Conservation (phyloP, 2,113 vertebrate species). For the Tragelaphus imberbis region DNA sequence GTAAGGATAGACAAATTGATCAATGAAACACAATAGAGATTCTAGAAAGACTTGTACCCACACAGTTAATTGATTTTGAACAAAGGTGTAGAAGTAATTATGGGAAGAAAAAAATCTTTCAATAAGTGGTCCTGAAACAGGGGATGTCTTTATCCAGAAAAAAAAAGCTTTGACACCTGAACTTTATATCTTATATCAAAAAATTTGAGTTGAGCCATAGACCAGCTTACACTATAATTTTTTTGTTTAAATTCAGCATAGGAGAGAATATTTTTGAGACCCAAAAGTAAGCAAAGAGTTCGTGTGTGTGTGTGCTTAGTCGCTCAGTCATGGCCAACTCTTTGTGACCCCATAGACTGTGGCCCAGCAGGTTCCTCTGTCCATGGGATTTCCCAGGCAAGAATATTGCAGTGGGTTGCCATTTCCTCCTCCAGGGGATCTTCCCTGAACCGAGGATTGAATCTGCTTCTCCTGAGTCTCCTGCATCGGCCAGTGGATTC, state of each 20-base stretch:
- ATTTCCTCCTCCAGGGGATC: neutral
- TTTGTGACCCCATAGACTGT: neutral
- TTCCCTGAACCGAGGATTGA: neutral
- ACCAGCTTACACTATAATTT: neutral
- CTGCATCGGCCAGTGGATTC: neutral
- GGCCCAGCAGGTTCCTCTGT: neutral
- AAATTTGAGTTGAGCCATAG: neutral
- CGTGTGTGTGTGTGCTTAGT: neutral
- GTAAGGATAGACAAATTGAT: neutral
- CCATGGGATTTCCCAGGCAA: neutral
- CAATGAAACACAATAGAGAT: neutral
- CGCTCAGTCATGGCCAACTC: neutral
- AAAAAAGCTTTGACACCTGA: neutral
- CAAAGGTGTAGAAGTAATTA: neutral
- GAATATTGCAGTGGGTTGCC: neutral
- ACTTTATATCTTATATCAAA: neutral
- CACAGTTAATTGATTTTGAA: neutral
- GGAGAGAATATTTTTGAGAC: neutral
- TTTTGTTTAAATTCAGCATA: neutral
- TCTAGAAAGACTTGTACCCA: neutral
- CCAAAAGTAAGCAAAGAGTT: neutral
- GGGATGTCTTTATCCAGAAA: neutral
- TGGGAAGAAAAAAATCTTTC: neutral
- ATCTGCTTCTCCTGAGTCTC: neutral
- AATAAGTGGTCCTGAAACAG: neutral